Conservation (phyloP, 2,113 vertebrate genomes). For the Serilophus lunatus region DNA sequence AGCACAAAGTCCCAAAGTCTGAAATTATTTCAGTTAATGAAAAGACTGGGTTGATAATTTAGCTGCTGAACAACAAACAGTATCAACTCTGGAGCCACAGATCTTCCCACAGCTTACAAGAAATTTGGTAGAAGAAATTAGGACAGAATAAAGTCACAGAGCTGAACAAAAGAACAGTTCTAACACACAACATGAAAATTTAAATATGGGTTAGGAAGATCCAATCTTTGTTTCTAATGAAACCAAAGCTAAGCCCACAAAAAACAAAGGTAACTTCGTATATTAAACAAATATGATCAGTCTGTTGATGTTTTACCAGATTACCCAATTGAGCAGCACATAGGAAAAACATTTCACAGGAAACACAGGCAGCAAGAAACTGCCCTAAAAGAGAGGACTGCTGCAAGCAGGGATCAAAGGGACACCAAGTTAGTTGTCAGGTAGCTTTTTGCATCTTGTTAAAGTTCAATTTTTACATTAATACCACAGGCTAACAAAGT, state of each 20-base stretch:
- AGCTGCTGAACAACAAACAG: not conserved
- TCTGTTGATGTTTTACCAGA: not conserved
- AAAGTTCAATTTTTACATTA: not conserved
- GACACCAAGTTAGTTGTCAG: not conserved
- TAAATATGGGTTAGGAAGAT: not conserved
- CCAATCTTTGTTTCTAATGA: not conserved
- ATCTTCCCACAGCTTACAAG: not conserved
- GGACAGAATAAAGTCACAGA: not conserved
- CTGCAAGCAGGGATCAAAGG: not conserved
- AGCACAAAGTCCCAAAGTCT: not conserved
- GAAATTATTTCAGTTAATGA: not conserved
- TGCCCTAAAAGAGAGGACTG: not conserved
- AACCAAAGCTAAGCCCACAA: not conserved
- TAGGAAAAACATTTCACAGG: not conserved
- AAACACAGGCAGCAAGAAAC: not conserved
- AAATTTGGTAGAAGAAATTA: not conserved
- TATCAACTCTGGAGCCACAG: not conserved
- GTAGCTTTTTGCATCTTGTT: not conserved
- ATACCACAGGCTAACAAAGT: not conserved
- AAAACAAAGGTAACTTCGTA: not conserved
- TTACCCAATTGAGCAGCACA: accelerated
- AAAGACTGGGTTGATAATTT: not conserved
- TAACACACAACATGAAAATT: not conserved
- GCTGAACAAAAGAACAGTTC: not conserved
- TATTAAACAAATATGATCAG: not conserved